Percentiles rank a stretch among this genome's conserved stretches.
Evolutionary conservation across 1,140 invertebrate species (phyloP).

Genomic region (Bombus huntii): DNA sequence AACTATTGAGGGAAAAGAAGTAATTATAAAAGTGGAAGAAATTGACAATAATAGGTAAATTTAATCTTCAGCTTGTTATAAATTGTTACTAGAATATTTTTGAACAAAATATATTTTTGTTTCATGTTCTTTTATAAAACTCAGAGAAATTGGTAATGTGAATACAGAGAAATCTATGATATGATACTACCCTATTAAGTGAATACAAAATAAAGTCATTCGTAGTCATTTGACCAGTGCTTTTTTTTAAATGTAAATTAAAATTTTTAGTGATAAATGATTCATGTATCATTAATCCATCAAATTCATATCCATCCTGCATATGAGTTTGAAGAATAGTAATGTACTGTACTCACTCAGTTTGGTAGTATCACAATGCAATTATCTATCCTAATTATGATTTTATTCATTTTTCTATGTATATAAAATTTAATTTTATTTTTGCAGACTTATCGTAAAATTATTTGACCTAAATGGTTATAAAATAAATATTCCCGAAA

Average conservation of each 20-base stretch:
- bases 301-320: neutral
- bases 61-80: slow-evolving; percentile 9
- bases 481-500: slow-evolving; percentile 83
- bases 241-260: neutral
- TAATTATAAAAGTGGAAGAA: slow-evolving; percentile 84
- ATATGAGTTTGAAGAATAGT: neutral
- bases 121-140: neutral
- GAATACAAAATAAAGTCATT: neutral
- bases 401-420: neutral
- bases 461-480: slow-evolving; percentile 84
- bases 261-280: neutral
- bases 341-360: neutral
- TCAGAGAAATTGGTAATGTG: neutral
- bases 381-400: neutral
- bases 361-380: neutral
- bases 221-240: neutral
- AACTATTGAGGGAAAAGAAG: slow-evolving; percentile 67
- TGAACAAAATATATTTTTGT: neutral
- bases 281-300: neutral
- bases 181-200: neutral
- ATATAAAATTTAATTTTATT: slow-evolving; percentile 47
- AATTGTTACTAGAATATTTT: slow-evolving; percentile 30
- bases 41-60: slow-evolving; percentile 83
- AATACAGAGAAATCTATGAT: neutral
- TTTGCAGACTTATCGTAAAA: slow-evolving; percentile 84